Evolutionary conservation across 2,797 vertebrate species (phyloP), one percentile per base, ranked within the genome.

Genomic region (Argya squamiceps): DNA sequence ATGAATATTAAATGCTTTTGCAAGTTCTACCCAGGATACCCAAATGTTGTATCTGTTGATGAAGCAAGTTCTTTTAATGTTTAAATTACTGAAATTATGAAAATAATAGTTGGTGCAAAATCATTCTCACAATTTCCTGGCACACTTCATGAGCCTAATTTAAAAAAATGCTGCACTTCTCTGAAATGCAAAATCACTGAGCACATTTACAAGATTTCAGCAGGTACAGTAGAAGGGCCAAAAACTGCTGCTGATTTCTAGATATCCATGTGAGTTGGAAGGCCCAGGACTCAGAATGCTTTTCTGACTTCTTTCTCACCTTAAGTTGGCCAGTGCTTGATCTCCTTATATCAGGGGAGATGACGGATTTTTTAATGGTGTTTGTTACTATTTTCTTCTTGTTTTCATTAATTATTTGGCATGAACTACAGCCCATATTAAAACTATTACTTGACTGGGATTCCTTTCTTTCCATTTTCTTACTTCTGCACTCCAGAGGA

Each of bases 381-480:
- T 76, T 89, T 84, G 84, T 95, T 88, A 81, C 80, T 83, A n/a
- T 75, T 96, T 96, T 88, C 68, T 88, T 94, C 77, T 92, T 90
- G 60, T 68, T 94, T 77, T 94, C 47, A 65, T 95, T 85, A 90
- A 92, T 95, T 92, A 59, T 89, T 93, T 97, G 95, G 88, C 93
- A 84, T 64, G 44, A 64, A 56, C 47, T 88, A 37, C 55, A 89
- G 73, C 23, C 70, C 95, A 88, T 96, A 82, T 95, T 97, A 95
- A 95, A 97, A 55, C 75, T 65, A 93, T 94, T 95, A 89, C 60
- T 96, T 91, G 76, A 89, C 79, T 89, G 65, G 84, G 80, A 93
- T 97, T 95, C 89, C 89, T 92, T 87, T 95, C 67, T 92, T 92
- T 88, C 84, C 73, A 88, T 93, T 94, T 96, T 49, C 49, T 75